Evolutionary conservation across 2,113 vertebrate species (phyloP), one percentile per base, ranked within the genome.

Genomic region (Epinephelus moara): DNA sequence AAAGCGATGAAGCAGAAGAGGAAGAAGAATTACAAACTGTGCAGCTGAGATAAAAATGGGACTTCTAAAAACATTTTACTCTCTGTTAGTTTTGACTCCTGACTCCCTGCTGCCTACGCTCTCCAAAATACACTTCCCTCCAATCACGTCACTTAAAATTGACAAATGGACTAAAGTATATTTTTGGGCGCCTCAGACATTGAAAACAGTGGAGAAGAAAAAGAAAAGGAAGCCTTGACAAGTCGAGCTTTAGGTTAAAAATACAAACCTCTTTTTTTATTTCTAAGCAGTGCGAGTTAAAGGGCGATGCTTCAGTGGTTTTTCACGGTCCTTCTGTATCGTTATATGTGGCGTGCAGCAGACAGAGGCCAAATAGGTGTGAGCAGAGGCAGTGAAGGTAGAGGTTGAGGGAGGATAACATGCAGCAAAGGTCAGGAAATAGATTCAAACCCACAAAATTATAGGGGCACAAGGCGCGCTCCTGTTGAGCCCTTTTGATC

Each of bases 41-140:
- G 80, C 77, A 50, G 81, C 78, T 52, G 78, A 88, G 89, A 90
- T 88, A 91, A 91, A 92, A 93, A 92, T 89, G 84, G 80, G 49
- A 85, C 71, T 84, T 91, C 87, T 85, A 88, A 91, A 92, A 85
- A 82, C 82, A 88, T 78, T 84, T 87, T 83, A 87, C 72, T 73
- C 87, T 86, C 80, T 88, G 86, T 85, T 86, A 68, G 90, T 83
- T 82, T 83, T 88, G 89, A 91, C 92, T 89, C 85, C 62, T 88
- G 84, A 85, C 84, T 85, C 84, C 23, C 25, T 30, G 80, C 91
- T 80, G 90, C 91, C 93, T 84, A 92, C 90, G 57, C 85, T 78
- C 81, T 80, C 83, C 52, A 74, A 89, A 93, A 91, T 85, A 84
- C 74, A 86, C 73, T 78, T 87, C 68, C 90, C 59, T 85, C 52